Percentiles rank a stretch among this genome's conserved stretches.
phyloP scores from a whole-genome alignment of 1,140 invertebrate species.

The Reticulitermes speratus region DNA sequence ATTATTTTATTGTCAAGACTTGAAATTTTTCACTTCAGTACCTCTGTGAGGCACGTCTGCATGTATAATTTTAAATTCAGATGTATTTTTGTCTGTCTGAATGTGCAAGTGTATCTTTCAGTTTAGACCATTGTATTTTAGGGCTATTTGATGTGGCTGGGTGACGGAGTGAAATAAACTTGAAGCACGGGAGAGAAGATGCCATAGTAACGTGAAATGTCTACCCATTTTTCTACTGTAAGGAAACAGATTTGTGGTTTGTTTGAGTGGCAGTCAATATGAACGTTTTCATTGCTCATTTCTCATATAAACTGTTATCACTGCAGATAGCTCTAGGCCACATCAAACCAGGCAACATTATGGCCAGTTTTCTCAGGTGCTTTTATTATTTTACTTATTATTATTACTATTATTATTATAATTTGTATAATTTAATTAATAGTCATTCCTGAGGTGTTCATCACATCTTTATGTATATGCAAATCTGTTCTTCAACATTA shows the following conservation, averaged over 20 bases:
- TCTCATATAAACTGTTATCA: neutral
- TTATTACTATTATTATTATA: neutral
- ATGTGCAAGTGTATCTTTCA: neutral
- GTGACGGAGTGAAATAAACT: neutral
- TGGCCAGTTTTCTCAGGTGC: neutral
- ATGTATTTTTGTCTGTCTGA: neutral
- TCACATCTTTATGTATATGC: neutral
- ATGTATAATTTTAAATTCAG: neutral
- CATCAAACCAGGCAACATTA: neutral
- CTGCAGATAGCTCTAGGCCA: neutral
- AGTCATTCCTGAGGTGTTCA: neutral
- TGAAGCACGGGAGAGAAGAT: neutral
- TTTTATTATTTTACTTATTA: neutral
- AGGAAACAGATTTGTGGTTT: neutral
- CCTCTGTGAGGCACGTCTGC: neutral
- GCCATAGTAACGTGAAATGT: neutral
- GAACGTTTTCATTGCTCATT: neutral
- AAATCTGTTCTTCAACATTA: neutral
- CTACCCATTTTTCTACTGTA: neutral
- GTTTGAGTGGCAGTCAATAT: neutral
- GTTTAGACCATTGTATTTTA: neutral
- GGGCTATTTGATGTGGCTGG: neutral
- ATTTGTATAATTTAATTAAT: conserved; percentile 2
- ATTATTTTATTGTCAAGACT: neutral
- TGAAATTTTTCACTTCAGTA: neutral